Percentiles rank a stretch among this genome's conserved stretches.
Evolutionary conservation across 2,797 vertebrate species (phyloP).

Genomic region (Galago senegalensis): DNA sequence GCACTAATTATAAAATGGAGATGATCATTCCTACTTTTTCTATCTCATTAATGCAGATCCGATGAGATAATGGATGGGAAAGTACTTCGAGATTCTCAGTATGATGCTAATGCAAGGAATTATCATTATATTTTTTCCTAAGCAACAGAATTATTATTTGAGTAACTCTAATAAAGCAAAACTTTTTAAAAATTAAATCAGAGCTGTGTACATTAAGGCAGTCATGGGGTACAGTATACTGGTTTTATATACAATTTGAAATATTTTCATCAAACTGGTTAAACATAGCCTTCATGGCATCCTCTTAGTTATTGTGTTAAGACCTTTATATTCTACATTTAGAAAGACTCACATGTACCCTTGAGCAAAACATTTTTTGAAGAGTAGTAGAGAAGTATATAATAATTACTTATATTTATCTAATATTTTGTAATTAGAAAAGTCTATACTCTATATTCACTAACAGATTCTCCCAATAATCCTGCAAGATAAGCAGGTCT

Average conservation of each 20-base stretch:
- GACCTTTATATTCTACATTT: no score
- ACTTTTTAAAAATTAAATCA: not conserved
- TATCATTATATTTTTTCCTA: not conserved
- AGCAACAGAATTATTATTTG: not conserved
- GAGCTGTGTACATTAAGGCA: no score
- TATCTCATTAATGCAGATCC: not conserved
- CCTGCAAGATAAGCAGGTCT: not conserved
- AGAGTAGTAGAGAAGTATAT: not conserved
- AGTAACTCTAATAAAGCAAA: not conserved
- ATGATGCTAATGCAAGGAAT: not conserved
- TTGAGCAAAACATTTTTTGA: not conserved
- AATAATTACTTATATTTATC: not conserved
- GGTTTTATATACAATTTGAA: no score
- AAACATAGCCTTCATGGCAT: no score
- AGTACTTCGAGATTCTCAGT: not conserved
- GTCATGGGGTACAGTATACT: no score
- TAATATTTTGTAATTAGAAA: not conserved
- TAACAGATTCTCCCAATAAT: not conserved
- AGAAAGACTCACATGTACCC: no score
- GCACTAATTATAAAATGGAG: conserved; percentile 24
- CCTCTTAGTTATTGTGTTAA: no score
- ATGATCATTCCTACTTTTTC: conserved; percentile 16
- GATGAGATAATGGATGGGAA: not conserved
- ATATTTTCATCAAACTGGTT: no score
- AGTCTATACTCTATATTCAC: not conserved